These are phyloP conservation scores for Lophura nycthemera DNA, from an alignment of 2,113 vertebrate genomes.

Conservation along the genomic window DNA sequence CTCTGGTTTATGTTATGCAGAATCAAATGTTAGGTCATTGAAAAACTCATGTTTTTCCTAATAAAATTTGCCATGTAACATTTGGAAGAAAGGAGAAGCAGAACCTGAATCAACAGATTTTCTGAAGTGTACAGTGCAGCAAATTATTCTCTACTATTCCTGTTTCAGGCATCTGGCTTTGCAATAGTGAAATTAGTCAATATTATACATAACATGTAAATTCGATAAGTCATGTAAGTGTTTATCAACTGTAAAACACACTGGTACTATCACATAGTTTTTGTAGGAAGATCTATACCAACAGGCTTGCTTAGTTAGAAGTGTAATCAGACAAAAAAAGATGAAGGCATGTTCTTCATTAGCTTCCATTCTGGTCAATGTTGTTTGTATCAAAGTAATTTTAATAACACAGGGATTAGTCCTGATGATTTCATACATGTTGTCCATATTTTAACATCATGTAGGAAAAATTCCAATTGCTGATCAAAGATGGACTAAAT, in stretches of 20 bases:
- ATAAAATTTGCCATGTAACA: not conserved
- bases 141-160: not conserved
- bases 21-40: not conserved
- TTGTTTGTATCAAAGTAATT: not conserved
- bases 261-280: not conserved
- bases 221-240: not conserved
- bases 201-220: not conserved
- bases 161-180: not conserved
- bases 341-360: not conserved
- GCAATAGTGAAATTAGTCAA: not conserved
- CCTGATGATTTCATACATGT: not conserved
- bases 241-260: not conserved
- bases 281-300: not conserved
- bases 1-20: not conserved
- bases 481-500: not conserved
- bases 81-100: not conserved
- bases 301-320: not conserved
- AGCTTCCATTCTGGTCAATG: not conserved
- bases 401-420: not conserved
- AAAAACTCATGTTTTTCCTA: not conserved
- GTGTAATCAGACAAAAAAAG: not conserved
- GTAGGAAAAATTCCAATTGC: not conserved
- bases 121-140: not conserved
- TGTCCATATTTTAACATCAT: not conserved
- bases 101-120: not conserved